Conservation (phyloP, 2,113 vertebrate species). For the Meriones unguiculatus region DNA sequence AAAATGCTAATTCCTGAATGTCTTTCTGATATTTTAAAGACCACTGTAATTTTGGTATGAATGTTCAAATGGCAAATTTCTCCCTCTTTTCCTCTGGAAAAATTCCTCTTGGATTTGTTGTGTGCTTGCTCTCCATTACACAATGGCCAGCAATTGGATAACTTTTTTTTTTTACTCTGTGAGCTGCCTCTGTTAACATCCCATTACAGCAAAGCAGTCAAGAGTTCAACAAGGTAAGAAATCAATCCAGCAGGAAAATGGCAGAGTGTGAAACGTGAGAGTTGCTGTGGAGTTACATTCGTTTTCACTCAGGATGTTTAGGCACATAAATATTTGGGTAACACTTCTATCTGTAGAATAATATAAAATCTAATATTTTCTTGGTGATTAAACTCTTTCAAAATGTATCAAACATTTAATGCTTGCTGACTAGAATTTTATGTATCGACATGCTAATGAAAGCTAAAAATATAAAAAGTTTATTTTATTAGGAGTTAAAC, state of each 20-base stretch:
- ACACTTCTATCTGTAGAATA: not conserved
- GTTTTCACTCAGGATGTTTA: not conserved
- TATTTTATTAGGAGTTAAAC: not conserved
- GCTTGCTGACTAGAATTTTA: not conserved
- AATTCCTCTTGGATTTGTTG: not conserved
- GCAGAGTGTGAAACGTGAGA: not conserved
- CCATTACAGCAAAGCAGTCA: not conserved
- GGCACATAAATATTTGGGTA: not conserved
- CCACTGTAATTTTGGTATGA: not conserved
- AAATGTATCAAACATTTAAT: not conserved
- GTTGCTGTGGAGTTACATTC: not conserved
- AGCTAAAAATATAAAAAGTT: not conserved
- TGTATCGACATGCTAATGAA: not conserved
- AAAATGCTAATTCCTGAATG: conserved; percentile 49
- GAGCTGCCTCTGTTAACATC: conserved; percentile 6
- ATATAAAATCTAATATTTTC: not conserved
- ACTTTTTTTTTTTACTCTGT: not conserved
- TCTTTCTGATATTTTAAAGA: conserved; percentile 19
- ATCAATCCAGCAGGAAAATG: not conserved
- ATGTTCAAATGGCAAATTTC: not conserved
- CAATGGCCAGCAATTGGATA: accelerated
- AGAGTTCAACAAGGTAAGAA: not conserved
- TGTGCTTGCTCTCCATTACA: not conserved
- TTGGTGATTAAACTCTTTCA: not conserved
- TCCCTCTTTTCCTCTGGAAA: not conserved